A percentile compares a stretch with the other conserved stretches of the same genome.
These are phyloP conservation scores for Camponotus fellah DNA, from an alignment of 2,888 invertebrate species.

Conservation along the genomic window DNA sequence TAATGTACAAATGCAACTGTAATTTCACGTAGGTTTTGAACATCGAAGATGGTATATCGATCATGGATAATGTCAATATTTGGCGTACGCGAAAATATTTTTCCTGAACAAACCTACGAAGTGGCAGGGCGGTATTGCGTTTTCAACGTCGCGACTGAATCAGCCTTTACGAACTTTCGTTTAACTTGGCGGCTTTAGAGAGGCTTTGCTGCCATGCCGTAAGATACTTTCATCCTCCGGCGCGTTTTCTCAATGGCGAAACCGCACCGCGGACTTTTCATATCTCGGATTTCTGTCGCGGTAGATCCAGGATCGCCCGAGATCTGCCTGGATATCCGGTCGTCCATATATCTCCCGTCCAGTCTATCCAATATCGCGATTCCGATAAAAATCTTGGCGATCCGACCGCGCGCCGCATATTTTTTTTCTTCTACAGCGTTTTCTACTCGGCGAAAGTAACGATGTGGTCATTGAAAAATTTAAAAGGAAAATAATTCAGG, in stretches of 20 bases:
- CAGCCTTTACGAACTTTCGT: conserved; percentile 56
- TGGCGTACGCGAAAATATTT: conserved; percentile 43
- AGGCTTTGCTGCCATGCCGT: conserved; percentile 38
- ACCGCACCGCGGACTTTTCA: conserved; percentile 52
- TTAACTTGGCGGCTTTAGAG: conserved; percentile 53
- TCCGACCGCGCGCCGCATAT: not conserved
- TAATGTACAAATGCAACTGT: not conserved
- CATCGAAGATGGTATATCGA: conserved; percentile 32
- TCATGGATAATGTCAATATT: conserved; percentile 44
- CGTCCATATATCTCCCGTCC: conserved; percentile 19
- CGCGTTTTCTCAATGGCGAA: conserved; percentile 46
- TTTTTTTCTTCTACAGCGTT: conserved; percentile 5
- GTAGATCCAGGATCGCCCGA: conserved; percentile 24
- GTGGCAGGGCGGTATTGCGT: conserved; percentile 33
- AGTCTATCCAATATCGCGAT: conserved; percentile 45
- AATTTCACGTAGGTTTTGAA: conserved; percentile 30
- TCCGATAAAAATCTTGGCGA: conserved; percentile 42
- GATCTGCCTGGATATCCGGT: conserved; percentile 41
- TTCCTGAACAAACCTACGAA: conserved; percentile 8
- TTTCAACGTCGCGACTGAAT: conserved; percentile 58
- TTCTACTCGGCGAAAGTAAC: not conserved
- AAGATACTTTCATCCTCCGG: conserved; percentile 45
- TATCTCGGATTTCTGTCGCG: conserved; percentile 48
- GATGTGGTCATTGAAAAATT: conserved; percentile 21
- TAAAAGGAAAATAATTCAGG: not conserved